These are phyloP conservation scores for Parnassius glacialis DNA, from an alignment of 2,888 invertebrate species.

Conservation along the genomic window DNA sequence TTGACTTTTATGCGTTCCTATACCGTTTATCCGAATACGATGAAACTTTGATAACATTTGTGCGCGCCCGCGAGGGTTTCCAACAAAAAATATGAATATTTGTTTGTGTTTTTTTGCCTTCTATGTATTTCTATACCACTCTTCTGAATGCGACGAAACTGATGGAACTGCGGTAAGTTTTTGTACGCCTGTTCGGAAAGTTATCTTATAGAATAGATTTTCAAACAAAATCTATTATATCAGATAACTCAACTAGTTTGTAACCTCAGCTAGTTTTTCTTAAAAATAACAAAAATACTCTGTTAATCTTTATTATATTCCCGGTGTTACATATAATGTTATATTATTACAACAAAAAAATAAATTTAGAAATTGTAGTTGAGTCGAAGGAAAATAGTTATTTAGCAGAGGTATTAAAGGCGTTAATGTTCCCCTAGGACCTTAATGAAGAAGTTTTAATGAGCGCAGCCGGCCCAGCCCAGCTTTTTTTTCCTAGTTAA, in stretches of 20 bases:
- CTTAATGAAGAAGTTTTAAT: constrained; percentile 19
- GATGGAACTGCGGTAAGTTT: no score
- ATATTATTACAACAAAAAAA: not conserved
- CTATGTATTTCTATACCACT: no score
- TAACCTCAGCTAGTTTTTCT: not conserved
- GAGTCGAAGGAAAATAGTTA: constrained; percentile 4
- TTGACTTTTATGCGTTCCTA: no score
- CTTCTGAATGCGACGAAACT: no score
- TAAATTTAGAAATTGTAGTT: not conserved
- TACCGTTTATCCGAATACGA: no score
- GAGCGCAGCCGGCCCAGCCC: constrained; percentile 4
- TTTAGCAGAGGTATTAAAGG: not conserved
- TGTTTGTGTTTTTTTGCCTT: no score
- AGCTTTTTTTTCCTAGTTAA: constrained; percentile 3
- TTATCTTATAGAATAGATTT: no score
- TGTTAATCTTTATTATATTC: not conserved
- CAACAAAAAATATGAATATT: no score
- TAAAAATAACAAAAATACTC: not conserved
- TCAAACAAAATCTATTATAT: no score
- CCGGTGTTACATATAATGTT: not conserved
- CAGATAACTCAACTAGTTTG: not conserved
- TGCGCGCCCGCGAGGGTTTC: no score
- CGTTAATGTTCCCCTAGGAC: constrained; percentile 3
- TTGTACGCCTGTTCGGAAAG: no score
- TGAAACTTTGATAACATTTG: no score